Conservation (phyloP, 2,888 invertebrate genomes). For the Drosophila kuntzei region DNA sequence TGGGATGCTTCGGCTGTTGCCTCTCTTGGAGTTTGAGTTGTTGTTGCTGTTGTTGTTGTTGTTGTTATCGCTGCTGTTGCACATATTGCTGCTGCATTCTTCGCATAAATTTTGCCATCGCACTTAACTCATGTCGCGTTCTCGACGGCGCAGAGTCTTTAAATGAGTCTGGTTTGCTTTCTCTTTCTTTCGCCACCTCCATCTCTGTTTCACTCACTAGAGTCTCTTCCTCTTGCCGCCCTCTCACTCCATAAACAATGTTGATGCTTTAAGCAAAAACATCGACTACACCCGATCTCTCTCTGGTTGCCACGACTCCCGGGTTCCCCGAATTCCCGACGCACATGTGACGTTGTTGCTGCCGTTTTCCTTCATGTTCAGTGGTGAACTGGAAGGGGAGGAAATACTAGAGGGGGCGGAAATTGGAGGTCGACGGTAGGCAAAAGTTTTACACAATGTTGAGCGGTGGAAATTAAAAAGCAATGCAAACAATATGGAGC, state of each 20-base stretch:
- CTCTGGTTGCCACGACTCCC: slow-evolving; percentile 12
- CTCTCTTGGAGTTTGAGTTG: slow-evolving; percentile 30
- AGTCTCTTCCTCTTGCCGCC: slow-evolving; percentile 1
- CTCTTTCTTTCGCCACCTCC: not conserved
- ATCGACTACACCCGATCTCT: slow-evolving; percentile 41
- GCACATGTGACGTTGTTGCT: slow-evolving; percentile 60
- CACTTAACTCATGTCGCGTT: slow-evolving; percentile 76
- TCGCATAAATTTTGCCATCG: slow-evolving; percentile 80
- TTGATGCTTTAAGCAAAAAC: slow-evolving; percentile 60
- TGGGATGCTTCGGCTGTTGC: slow-evolving; percentile 20
- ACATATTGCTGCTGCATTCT: slow-evolving; percentile 79
- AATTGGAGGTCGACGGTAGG: slow-evolving; percentile 44
- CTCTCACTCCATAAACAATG: slow-evolving; percentile 56
- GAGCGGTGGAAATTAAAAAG: slow-evolving; percentile 61
- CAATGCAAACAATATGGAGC: slow-evolving; percentile 67
- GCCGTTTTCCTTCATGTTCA: slow-evolving; percentile 66
- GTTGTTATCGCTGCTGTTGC: slow-evolving; percentile 54
- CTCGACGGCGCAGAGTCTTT: slow-evolving; percentile 48
- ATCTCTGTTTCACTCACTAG: not conserved
- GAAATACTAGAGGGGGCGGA: slow-evolving; percentile 3
- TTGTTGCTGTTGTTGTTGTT: slow-evolving; percentile 18
- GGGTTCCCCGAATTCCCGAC: slow-evolving; percentile 24
- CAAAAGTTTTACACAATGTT: slow-evolving; percentile 59
- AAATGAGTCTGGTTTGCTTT: slow-evolving; percentile 63
- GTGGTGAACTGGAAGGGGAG: slow-evolving; percentile 22